Evolutionary conservation across 1,140 invertebrate genomes (phyloP).

Genomic region (Branchinecta lindahli): DNA sequence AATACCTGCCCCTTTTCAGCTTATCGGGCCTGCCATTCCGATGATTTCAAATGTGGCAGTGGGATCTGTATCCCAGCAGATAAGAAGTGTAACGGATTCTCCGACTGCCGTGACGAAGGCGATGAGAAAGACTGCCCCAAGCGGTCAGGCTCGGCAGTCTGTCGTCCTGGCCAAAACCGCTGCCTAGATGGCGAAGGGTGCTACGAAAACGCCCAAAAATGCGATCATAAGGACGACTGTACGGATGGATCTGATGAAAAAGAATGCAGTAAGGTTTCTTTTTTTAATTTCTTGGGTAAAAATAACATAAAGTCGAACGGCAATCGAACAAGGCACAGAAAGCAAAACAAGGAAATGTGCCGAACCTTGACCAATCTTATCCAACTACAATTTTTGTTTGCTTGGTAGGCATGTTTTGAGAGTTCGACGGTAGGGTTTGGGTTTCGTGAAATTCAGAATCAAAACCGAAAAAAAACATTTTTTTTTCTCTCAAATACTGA

Average conservation of each 20-base stretch:
- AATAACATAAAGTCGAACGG: too few species aligned
- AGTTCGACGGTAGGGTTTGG: too few species aligned
- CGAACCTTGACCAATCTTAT: too few species aligned
- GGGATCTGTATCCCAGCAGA: conserved; percentile 68
- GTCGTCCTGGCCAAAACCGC: conserved; percentile 71
- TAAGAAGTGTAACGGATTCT: conserved; percentile 75
- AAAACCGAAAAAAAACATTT: too few species aligned
- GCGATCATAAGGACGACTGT: conserved; percentile 77
- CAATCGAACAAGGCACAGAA: too few species aligned
- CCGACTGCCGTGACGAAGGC: conserved; percentile 66
- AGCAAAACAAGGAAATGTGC: too few species aligned
- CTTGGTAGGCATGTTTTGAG: too few species aligned
- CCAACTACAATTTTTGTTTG: too few species aligned
- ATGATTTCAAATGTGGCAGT: conserved; percentile 61
- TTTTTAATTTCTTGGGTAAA: too few species aligned
- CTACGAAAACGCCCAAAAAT: conserved; percentile 60
- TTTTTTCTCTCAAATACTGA: too few species aligned
- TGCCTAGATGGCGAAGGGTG: conserved; percentile 68
- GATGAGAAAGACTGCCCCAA: conserved; percentile 60
- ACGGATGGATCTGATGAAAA: conserved; percentile 51
- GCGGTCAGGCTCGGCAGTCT: conserved; percentile 35
- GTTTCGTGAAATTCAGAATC: too few species aligned
- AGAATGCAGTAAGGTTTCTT: conserved; percentile 32
- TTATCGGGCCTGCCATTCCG: conserved; percentile 64
- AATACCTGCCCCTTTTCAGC: conserved; percentile 36